Evolutionary conservation across 2,888 invertebrate genomes (phyloP).

Genomic region (Strigamia crassipes): DNA sequence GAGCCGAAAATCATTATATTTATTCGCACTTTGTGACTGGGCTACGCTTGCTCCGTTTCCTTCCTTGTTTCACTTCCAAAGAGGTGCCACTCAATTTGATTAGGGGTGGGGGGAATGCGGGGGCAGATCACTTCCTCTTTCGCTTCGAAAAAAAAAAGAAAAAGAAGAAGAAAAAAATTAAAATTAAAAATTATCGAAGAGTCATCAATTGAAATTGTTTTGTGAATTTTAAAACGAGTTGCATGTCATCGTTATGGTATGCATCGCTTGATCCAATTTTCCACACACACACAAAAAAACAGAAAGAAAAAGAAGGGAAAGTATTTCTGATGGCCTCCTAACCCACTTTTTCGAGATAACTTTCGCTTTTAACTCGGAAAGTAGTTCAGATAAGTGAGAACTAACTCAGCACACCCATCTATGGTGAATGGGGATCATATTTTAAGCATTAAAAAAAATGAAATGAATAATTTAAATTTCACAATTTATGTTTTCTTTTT

Average conservation of each 20-base stretch:
- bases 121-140: neutral
- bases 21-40: neutral
- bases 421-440: neutral
- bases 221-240: too few species aligned
- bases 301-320: neutral
- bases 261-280: neutral
- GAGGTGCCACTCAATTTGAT: neutral
- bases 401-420: neutral
- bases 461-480: too few species aligned
- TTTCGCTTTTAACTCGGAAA: neutral
- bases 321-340: neutral
- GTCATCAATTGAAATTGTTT: too few species aligned
- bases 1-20: neutral
- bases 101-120: neutral
- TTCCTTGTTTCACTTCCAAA: neutral
- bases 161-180: too few species aligned
- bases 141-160: too few species aligned
- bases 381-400: neutral
- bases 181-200: neutral
- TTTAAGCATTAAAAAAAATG: too few species aligned
- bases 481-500: too few species aligned
- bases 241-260: neutral
- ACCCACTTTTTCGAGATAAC: neutral
- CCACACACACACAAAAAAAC: neutral
- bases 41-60: neutral